A percentile compares a stretch with the other conserved stretches of the same genome.
These are phyloP conservation scores for Scrobipalpa atriplicella DNA, from an alignment of 2,888 invertebrate species.

Conservation along the genomic window DNA sequence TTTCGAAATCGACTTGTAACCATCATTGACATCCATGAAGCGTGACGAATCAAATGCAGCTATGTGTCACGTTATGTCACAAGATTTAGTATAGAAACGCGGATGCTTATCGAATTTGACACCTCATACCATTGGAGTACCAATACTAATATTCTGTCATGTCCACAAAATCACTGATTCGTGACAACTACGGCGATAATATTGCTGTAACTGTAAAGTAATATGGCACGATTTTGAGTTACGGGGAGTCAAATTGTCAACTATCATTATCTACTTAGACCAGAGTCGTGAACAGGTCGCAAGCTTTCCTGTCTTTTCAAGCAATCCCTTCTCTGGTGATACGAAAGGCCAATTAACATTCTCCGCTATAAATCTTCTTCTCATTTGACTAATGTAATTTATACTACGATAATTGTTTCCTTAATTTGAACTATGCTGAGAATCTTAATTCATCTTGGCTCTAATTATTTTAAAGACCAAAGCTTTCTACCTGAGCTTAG, in stretches of 20 bases:
- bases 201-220: slow-evolving; percentile 15
- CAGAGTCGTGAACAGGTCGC: neutral
- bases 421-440: neutral
- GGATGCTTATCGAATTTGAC: slow-evolving; percentile 33
- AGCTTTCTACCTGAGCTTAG: neutral
- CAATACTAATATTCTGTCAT: slow-evolving; percentile 33
- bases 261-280: slow-evolving; percentile 9
- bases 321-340: neutral
- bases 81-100: slow-evolving; percentile 31
- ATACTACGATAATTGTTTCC: neutral
- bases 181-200: slow-evolving; percentile 29
- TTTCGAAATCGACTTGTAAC: slow-evolving; percentile 6
- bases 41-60: slow-evolving; percentile 26
- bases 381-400: slow-evolving; percentile 8
- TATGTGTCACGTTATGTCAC: slow-evolving; percentile 29
- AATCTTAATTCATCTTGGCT: slow-evolving; percentile 9
- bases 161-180: slow-evolving; percentile 35
- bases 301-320: slow-evolving; percentile 10
- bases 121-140: slow-evolving; percentile 26
- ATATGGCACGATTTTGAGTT: slow-evolving; percentile 17
- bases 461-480: slow-evolving; percentile 1
- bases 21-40: slow-evolving; percentile 13
- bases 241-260: slow-evolving; percentile 15
- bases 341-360: neutral
- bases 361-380: neutral